Conservation (phyloP, 2,113 vertebrate genomes). For the Oreotrochilus melanogaster region DNA sequence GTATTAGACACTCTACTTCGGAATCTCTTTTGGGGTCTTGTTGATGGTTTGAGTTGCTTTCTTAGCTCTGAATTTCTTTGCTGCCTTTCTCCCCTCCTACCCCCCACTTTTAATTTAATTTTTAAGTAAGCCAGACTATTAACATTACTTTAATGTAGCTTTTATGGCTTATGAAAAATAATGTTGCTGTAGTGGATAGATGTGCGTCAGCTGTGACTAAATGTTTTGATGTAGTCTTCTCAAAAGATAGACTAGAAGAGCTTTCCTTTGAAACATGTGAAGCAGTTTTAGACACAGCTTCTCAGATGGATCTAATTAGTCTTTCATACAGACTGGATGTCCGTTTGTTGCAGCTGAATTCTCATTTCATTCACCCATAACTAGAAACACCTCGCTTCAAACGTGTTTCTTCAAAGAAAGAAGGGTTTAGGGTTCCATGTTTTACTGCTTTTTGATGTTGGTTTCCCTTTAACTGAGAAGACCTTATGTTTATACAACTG, state of each 20-base stretch:
- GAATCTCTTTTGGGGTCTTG: not conserved
- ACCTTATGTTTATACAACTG: slow-evolving; percentile 92
- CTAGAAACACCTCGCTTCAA: slow-evolving; percentile 90
- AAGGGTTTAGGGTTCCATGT: slow-evolving; percentile 85
- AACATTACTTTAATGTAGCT: slow-evolving; percentile 66
- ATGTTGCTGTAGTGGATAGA: slow-evolving; percentile 63
- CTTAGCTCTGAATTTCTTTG: slow-evolving; percentile 36
- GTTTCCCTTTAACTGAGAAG: slow-evolving; percentile 87
- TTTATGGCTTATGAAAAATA: slow-evolving; percentile 75
- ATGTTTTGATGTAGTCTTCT: slow-evolving; percentile 86
- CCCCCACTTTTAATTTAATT: slow-evolving; percentile 39
- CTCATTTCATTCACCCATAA: slow-evolving; percentile 89
- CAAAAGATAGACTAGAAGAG: slow-evolving; percentile 73
- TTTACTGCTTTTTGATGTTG: slow-evolving; percentile 92
- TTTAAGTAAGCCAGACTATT: slow-evolving; percentile 59
- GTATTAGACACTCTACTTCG: not conserved
- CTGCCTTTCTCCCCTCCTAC: not conserved
- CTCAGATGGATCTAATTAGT: slow-evolving; percentile 93
- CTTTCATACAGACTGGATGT: slow-evolving; percentile 84
- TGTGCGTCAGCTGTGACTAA: slow-evolving; percentile 75
- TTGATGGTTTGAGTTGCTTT: slow-evolving; percentile 7
- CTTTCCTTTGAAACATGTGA: slow-evolving; percentile 85
- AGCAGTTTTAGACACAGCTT: slow-evolving; percentile 78
- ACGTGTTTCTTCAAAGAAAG: slow-evolving; percentile 85
- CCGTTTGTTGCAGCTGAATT: slow-evolving; percentile 88